Evolutionary conservation across 2,113 vertebrate species (phyloP).

Genomic region (Chaetorhynchus papuensis): DNA sequence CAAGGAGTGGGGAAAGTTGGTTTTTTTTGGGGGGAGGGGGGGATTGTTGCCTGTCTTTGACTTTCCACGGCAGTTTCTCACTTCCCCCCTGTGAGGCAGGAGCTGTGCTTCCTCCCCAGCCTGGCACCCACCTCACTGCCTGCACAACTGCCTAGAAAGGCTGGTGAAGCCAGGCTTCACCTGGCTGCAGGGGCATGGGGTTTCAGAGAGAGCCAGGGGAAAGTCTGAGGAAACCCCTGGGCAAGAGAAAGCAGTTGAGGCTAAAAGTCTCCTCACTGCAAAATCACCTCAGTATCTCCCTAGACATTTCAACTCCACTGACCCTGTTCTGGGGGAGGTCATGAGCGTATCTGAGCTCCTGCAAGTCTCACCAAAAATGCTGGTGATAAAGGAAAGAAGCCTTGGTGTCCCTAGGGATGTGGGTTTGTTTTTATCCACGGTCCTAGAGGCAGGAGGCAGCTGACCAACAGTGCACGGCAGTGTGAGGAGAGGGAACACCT

Average conservation of each 20-base stretch:
- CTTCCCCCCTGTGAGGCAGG: constrained; percentile 38
- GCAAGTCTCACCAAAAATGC: background rate
- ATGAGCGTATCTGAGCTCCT: background rate
- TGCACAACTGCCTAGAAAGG: background rate
- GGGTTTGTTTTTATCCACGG: background rate
- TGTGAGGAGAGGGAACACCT: background rate
- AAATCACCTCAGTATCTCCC: background rate
- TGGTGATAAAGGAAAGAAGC: background rate
- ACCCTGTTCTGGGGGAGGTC: accelerated
- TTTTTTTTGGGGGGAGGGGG: background rate
- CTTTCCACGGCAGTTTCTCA: constrained; percentile 49
- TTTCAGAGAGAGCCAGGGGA: background rate
- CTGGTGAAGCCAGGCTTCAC: background rate
- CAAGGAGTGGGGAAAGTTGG: background rate
- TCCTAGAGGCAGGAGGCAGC: background rate
- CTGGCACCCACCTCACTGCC: background rate
- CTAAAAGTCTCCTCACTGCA: background rate
- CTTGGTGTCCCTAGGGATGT: background rate
- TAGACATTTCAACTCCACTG: background rate
- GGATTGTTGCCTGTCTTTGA: background rate
- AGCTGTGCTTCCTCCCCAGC: background rate
- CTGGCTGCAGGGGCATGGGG: accelerated
- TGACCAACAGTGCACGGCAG: background rate
- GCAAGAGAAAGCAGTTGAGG: background rate
- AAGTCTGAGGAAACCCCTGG: background rate